Evolutionary conservation across 2,797 vertebrate genomes (phyloP), one percentile per base, ranked within the genome.

Genomic region (Anguilla anguilla): DNA sequence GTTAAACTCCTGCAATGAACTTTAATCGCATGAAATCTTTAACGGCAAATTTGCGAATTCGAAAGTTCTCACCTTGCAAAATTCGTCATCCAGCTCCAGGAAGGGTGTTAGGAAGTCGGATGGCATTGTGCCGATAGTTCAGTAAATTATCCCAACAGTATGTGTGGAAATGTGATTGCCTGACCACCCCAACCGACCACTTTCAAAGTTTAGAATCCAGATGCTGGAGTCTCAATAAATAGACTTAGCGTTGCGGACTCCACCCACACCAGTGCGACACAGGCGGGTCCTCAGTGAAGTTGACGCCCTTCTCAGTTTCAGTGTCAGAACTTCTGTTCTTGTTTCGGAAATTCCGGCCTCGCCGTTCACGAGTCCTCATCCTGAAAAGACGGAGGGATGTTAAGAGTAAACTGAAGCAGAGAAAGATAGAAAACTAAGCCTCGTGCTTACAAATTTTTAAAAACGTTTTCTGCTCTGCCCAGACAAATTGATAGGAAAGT

Each of bases 141-240:
- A 25, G 59, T 61, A 83, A 51, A 43, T 55, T 82, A 87, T 88
- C 83, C 86, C 86, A 67, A 49, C 43, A 84, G 28, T 84, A 19
- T 59, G 57, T 81, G 64, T 82, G 53, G 43, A 59, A 46, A 28
- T 57, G 4, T 43, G 51, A 53, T 67, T 84, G 53, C 28, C 49
- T 64, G 46, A 85, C 19, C 59, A 43, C 83, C 31, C 51, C 67
- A 57, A 79, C 87, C 72, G 87, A 39, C 86, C 61, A 72, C 91
- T 90, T 77, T 53, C 83, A 94, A 94, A 94, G 92, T 95, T 94
- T 89, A 88, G 79, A 74, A 64, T 89, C 93, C 93, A 94, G 95
- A 94, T 96, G 93, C 91, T 95, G 94, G 94, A 95, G 96, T 95
- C 95, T 93, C 91, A 86, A 93, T 96, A 96, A 96, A 95, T 96